Base-by-base conservation (phyloP, 2,888 invertebrate species). In the Lathronympha strigana region DNA sequence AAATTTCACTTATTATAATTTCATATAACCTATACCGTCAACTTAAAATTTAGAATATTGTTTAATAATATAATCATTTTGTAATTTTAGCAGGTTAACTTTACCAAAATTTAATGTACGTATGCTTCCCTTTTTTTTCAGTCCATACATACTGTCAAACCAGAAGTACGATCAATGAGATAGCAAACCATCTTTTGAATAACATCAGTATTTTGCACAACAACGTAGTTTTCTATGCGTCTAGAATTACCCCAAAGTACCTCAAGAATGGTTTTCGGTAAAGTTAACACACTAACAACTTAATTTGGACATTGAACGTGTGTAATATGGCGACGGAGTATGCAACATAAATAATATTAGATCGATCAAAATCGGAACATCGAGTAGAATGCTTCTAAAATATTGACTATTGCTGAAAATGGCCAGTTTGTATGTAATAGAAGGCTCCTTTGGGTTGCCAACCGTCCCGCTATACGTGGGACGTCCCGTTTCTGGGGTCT, bases 1-100 rank as follows among this genome's bases (percentile, higher is more conserved):
- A 58, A 61, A 54, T 60, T 66, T 66, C 47, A 60, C 60, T 60
- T 66, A 60, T 23, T 3, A 61, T 63, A 63, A 63, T 63, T 58
- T 63, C 57, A 55, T 47, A 55, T 28, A 51, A 23, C 28, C 54
- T 62, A 61, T 15, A 62, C 53, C 45, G 19, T 31, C 36, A 63
- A 58, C 50, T 55, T 51, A 63, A 28, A 63, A 63, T 63, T 63
- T 63, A 58, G 43, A 57, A 63, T 51, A 58, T 58, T 17, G n/a
- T 21, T 33, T 43, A 19, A n/a, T 47, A 28, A 47, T 40, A 40
- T 25, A 38, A 23, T 38, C 38, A 53, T 23, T 17, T 11, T 54
- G 21, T 47, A 36, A 47, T 33, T 6, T 47, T 33, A 23, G 47
- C 23, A 58, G 23, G 23, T 15, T 17, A 36, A 58, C 33, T 55